Evolutionary conservation across 2,888 invertebrate species (phyloP).

Genomic region (Synanthedon andrenaeformis): DNA sequence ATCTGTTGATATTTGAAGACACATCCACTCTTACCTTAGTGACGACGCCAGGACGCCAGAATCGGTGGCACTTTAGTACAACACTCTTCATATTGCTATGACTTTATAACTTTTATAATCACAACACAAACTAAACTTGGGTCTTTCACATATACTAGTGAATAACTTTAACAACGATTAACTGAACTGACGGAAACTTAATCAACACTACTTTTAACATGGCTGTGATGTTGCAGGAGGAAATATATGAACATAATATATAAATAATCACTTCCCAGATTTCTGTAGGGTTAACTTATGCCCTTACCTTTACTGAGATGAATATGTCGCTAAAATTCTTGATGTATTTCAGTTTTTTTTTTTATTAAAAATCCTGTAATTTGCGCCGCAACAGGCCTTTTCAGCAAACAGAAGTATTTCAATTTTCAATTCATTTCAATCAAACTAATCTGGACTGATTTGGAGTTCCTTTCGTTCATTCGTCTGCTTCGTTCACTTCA

Average conservation of each 20-base stretch:
- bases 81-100: slow-evolving; percentile 66
- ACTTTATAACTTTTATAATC: slow-evolving; percentile 61
- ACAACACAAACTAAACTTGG: slow-evolving; percentile 68
- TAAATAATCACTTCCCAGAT: slow-evolving; percentile 65
- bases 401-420: neutral
- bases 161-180: slow-evolving; percentile 61
- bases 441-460: too few species aligned
- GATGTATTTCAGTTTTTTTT: slow-evolving; percentile 39
- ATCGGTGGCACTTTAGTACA: slow-evolving; percentile 62
- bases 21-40: slow-evolving; percentile 70
- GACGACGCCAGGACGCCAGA: slow-evolving; percentile 65
- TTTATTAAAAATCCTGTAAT: slow-evolving; percentile 42
- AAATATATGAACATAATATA: slow-evolving; percentile 62
- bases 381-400: slow-evolving; percentile 52
- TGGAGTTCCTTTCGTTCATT: too few species aligned
- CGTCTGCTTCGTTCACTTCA: too few species aligned
- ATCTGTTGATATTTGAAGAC: slow-evolving; percentile 65
- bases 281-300: slow-evolving; percentile 64
- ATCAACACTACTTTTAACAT: slow-evolving; percentile 67
- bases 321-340: slow-evolving; percentile 60
- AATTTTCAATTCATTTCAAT: too few species aligned
- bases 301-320: slow-evolving; percentile 69
- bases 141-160: slow-evolving; percentile 69
- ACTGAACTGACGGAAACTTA: slow-evolving; percentile 66
- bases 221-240: slow-evolving; percentile 68